Conservation (phyloP, 2,797 vertebrate species). For the Eutrigla gurnardus region DNA sequence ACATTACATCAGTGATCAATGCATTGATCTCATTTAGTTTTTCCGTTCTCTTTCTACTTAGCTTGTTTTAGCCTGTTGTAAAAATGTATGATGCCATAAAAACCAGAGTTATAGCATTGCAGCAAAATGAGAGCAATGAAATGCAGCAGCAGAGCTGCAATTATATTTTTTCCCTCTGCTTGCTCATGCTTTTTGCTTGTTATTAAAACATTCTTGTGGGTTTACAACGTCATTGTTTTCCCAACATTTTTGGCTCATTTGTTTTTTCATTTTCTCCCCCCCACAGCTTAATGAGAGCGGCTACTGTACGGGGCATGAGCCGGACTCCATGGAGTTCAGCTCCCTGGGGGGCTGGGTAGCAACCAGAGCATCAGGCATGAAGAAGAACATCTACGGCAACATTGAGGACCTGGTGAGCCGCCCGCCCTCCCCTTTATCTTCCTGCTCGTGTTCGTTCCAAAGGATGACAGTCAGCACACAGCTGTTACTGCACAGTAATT, state of each 20-base stretch:
- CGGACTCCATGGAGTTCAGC: slow-evolving; percentile 99
- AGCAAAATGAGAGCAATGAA: slow-evolving; percentile 48
- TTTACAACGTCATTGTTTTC: slow-evolving; percentile 54
- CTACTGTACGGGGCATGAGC: slow-evolving; percentile 98
- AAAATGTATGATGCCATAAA: slow-evolving; percentile 63
- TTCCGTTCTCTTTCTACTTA: slow-evolving; percentile 32
- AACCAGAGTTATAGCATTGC: slow-evolving; percentile 52
- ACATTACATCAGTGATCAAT: slow-evolving; percentile 18
- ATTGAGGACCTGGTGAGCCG: slow-evolving; percentile 96
- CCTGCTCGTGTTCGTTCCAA: slow-evolving; percentile 37
- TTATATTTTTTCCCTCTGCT: slow-evolving; percentile 42
- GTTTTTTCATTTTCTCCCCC: background rate
- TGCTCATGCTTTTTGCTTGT: slow-evolving; percentile 52
- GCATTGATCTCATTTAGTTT: slow-evolving; percentile 11
- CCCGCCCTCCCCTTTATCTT: slow-evolving; percentile 8
- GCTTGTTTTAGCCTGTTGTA: slow-evolving; percentile 63
- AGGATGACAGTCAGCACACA: slow-evolving; percentile 11
- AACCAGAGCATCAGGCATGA: slow-evolving; percentile 99
- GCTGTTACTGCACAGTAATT: slow-evolving; percentile 28
- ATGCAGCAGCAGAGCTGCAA: slow-evolving; percentile 53
- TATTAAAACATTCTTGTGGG: slow-evolving; percentile 71
- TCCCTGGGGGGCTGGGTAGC: slow-evolving; percentile 98
- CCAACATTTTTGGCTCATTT: slow-evolving; percentile 45
- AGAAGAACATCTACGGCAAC: slow-evolving; percentile 99
- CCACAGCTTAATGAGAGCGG: slow-evolving; percentile 94